phyloP scores from a whole-genome alignment of 1,140 invertebrate genomes.

The Nilaparvata lugens region DNA sequence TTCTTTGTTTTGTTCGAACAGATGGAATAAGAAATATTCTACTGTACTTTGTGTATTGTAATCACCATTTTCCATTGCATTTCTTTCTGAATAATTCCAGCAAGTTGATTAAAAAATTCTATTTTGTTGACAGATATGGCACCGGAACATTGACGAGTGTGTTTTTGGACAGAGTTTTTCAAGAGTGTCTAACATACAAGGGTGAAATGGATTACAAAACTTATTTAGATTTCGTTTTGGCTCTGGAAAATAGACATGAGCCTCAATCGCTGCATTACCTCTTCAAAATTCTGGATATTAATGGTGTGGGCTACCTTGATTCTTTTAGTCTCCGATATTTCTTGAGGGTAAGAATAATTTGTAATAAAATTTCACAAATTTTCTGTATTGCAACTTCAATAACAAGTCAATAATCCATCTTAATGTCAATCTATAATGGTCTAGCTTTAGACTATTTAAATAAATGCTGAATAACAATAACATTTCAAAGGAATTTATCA shows the following conservation, averaged over 20 bases:
- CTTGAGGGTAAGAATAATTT: conserved; percentile 56
- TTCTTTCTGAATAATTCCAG: no score
- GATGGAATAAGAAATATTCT: no score
- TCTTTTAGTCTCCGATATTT: conserved; percentile 89
- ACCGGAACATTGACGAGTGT: conserved; percentile 84
- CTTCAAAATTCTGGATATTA: conserved; percentile 86
- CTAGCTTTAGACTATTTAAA: conserved; percentile 9
- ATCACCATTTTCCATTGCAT: no score
- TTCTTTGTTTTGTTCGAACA: no score
- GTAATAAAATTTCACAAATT: not conserved
- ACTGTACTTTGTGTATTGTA: no score
- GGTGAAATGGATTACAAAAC: conserved; percentile 98
- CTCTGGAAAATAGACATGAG: conserved; percentile 85
- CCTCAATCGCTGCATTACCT: conserved; percentile 86
- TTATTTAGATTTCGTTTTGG: conserved; percentile 89
- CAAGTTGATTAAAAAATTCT: no score
- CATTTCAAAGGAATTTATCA: no score
- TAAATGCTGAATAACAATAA: no score
- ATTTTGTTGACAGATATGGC: conserved; percentile 54
- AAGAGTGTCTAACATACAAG: conserved; percentile 90
- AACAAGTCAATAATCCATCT: no score
- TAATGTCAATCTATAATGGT: no score
- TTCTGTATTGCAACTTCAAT: no score
- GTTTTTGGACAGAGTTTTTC: conserved; percentile 89
- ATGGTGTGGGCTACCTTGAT: conserved; percentile 78